Evolutionary conservation across 2,888 invertebrate species (phyloP), one percentile per base, ranked within the genome.

Genomic region (Cosmia trapezina): DNA sequence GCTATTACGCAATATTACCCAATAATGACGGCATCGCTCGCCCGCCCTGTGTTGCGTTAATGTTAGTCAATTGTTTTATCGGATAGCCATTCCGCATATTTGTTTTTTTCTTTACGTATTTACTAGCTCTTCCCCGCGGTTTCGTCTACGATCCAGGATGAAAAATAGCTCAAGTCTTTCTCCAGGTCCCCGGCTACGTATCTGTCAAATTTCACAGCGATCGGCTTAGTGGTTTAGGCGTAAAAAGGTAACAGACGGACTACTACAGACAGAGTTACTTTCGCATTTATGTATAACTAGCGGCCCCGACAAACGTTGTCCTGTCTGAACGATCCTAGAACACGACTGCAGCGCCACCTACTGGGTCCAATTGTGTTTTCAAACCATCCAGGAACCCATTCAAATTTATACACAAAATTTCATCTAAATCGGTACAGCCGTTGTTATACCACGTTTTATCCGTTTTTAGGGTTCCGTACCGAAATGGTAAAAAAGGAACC

Each of bases 11-110:
- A 56, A 61, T 45, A 64, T 64, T 76, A 62, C 19, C 22, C 45
- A 53, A 33, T 80, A 66, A 80, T 62, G 47, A 73, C 22, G 5
- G 41, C 33, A 43, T 80, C 9, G 43, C 12, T 51, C 19, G 17
- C 28, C 17, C 11, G 17, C 49, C 49, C 43, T 56, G 47, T 28
- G 61, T 74, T 37, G 41, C 47, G 57, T 17, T 66, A 63, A 80
- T 66, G 57, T 57, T 53, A 64, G 19, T 28, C 33, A 37, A 57
- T 80, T 80, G 33, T 53, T 57, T 8, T 37, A 74, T 74, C 53
- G n/a, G 51, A 61, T 61, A 61, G 8, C 37, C 47, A 45, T 68
- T 77, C 6, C 11, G n/a, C 4, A 14, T 45, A 43, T 51, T 57
- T 75, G 37, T 61, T n/a, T 17, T 73, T 53, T 33, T 37, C 2